Conservation (phyloP, 2,797 vertebrate species). For the Sternotherus odoratus region DNA sequence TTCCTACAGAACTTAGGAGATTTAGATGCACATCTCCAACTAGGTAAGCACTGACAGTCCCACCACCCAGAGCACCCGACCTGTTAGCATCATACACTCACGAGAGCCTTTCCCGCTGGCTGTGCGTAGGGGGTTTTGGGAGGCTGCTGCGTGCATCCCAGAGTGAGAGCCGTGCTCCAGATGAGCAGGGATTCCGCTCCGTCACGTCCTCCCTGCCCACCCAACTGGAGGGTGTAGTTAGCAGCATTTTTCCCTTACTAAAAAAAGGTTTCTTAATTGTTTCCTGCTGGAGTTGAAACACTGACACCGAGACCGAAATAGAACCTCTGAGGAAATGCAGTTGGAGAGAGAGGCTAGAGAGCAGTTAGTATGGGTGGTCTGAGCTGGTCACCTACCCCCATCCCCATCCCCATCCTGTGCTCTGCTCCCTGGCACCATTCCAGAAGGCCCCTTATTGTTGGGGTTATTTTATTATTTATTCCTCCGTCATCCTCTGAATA, state of each 20-base stretch:
- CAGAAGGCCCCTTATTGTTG: background rate
- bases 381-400: rapidly evolving
- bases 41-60: background rate
- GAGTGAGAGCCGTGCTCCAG: background rate
- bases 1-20: background rate
- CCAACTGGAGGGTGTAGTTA: background rate
- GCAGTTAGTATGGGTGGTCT: background rate
- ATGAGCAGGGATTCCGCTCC: conserved; percentile 4
- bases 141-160: background rate
- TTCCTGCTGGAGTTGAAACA: conserved; percentile 70
- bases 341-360: background rate
- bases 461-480: background rate
- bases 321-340: background rate
- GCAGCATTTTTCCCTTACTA: conserved; percentile 53
- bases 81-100: background rate
- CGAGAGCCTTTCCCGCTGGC: background rate
- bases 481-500: too few relatives aligned
- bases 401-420: background rate
- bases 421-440: background rate
- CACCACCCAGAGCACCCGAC: background rate
- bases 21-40: background rate
- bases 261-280: conserved; percentile 73
- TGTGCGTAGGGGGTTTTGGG: background rate
- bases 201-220: background rate
- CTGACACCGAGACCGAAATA: conserved; percentile 52